Conservation (phyloP, 2,888 invertebrate genomes). For the Phortica okadai region DNA sequence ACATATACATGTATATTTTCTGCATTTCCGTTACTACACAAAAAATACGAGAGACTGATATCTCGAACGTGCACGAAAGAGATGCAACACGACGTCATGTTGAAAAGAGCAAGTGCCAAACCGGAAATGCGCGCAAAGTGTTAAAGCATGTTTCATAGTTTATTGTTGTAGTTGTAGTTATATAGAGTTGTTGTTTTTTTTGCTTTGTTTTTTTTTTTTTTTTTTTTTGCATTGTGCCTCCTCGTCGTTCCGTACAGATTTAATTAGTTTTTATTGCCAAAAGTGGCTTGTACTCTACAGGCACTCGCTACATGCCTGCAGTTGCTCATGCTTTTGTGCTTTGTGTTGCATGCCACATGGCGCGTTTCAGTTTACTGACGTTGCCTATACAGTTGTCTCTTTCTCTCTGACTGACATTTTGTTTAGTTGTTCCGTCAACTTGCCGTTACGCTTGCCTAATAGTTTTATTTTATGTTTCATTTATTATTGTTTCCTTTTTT, state of each 20-base stretch:
- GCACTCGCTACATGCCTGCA: constrained; percentile 29
- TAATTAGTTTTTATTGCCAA: constrained; percentile 64
- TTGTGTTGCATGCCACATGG: constrained; percentile 49
- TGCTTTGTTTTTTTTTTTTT: not conserved
- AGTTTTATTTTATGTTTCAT: constrained; percentile 28
- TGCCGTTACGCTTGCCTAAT: not conserved
- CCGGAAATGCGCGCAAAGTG: constrained; percentile 53
- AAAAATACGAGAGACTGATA: not conserved
- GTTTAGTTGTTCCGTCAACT: constrained; percentile 6
- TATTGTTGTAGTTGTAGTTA: constrained; percentile 12
- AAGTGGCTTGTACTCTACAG: constrained; percentile 33
- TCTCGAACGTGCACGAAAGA: not conserved
- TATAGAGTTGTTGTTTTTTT: constrained; percentile 10
- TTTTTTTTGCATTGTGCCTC: not conserved
- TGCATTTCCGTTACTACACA: constrained; percentile 1
- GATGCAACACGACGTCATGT: not conserved
- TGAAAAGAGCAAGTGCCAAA: constrained; percentile 3
- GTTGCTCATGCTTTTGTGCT: constrained; percentile 35
- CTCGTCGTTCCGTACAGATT: constrained; percentile 54
- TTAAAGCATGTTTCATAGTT: constrained; percentile 61
- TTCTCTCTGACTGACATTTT: constrained; percentile 22
- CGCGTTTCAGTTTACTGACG: constrained; percentile 44
- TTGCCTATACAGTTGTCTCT: constrained; percentile 32
- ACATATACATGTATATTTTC: not conserved
- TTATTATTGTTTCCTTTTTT: not conserved